phyloP scores from a whole-genome alignment of 2,113 vertebrate genomes.

The Corythornis cristatus region DNA sequence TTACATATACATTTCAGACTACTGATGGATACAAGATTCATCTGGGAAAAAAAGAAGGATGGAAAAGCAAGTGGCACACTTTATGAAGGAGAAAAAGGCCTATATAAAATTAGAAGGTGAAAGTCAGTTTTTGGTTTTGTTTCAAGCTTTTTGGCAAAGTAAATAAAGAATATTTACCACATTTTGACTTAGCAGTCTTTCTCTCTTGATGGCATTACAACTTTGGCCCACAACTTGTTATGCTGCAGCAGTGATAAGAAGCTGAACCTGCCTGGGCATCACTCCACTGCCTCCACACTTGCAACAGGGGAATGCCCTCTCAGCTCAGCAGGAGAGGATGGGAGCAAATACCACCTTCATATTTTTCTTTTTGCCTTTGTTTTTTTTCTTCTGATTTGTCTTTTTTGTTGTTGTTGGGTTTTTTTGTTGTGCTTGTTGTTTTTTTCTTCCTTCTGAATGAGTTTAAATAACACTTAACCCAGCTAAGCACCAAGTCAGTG shows the following conservation, averaged over 20 bases:
- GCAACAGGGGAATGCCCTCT: not conserved
- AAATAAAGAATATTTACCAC: not conserved
- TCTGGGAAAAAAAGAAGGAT: not conserved
- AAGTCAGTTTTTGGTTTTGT: not conserved
- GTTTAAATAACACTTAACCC: not conserved
- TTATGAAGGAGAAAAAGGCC: not conserved
- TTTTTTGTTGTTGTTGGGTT: fast-evolving
- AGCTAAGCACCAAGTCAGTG: not conserved
- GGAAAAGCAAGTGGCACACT: not conserved
- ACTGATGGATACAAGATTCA: not conserved
- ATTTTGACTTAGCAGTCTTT: not conserved
- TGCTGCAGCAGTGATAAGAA: not conserved
- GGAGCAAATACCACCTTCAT: not conserved
- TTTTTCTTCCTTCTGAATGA: not conserved
- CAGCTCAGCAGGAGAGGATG: not conserved
- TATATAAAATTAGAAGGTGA: not conserved
- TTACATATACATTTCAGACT: not conserved
- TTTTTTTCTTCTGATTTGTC: not conserved
- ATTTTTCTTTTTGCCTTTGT: not conserved
- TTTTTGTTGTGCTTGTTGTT: no score
- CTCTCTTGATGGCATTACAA: not conserved
- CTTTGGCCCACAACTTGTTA: not conserved
- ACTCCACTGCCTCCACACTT: not conserved
- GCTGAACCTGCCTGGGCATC: not conserved
- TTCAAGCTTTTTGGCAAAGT: not conserved